phyloP scores from a whole-genome alignment of 2,888 invertebrate genomes.

The Oeneis ivallda region DNA sequence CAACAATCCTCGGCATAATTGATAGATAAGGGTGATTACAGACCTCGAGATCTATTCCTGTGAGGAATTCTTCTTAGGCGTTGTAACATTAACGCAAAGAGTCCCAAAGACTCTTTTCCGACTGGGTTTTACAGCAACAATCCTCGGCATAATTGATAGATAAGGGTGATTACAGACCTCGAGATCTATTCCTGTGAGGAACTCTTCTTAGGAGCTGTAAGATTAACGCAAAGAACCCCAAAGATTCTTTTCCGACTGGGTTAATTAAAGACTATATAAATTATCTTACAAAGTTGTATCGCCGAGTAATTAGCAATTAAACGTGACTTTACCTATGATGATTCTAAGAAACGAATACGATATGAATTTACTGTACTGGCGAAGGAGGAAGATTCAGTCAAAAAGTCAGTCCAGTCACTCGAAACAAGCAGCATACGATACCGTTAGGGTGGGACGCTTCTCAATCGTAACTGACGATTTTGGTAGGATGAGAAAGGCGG shows the following conservation, averaged over 20 bases:
- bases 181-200: background rate
- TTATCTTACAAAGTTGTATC: too few relatives aligned
- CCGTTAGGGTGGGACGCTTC: too few relatives aligned
- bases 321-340: too few relatives aligned
- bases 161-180: constrained; percentile 45
- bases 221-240: background rate
- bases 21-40: constrained; percentile 52
- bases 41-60: background rate
- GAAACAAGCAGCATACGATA: too few relatives aligned
- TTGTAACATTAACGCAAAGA: background rate
- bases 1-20: constrained; percentile 59
- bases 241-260: background rate
- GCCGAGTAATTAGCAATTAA: too few relatives aligned
- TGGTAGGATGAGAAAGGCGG: background rate
- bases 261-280: too few relatives aligned
- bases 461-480: background rate
- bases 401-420: too few relatives aligned
- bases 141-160: constrained; percentile 60
- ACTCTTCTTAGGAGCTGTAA: background rate
- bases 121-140: constrained; percentile 49
- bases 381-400: too few relatives aligned
- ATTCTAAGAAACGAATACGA: too few relatives aligned
- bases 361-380: too few relatives aligned
- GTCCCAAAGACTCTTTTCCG: background rate
- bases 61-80: background rate